Conservation (phyloP, 2,888 invertebrate genomes). For the Lumbricus terrestris region DNA sequence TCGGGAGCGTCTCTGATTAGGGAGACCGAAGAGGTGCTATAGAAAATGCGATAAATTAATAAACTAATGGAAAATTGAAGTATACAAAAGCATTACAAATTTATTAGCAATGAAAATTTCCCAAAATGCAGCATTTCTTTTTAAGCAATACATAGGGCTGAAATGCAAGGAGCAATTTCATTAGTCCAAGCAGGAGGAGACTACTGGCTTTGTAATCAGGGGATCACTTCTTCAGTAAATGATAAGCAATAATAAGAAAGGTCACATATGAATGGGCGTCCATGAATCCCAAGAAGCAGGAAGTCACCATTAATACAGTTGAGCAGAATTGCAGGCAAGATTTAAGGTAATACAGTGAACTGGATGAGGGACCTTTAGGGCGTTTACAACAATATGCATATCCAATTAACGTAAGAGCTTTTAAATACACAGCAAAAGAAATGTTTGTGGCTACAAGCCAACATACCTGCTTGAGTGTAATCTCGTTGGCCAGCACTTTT, state of each 20-base stretch:
- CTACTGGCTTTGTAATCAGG: background rate
- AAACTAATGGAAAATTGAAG: background rate
- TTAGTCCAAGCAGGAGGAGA: background rate
- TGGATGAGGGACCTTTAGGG: background rate
- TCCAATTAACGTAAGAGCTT: too few relatives aligned
- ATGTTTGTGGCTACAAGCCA: background rate
- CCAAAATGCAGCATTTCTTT: background rate
- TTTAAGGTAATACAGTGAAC: background rate
- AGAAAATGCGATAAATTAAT: too few relatives aligned
- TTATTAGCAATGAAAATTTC: background rate
- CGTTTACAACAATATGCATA: background rate
- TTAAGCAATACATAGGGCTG: background rate
- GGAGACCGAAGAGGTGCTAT: too few relatives aligned
- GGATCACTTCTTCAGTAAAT: background rate
- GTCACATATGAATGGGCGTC: background rate
- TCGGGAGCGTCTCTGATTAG: too few relatives aligned
- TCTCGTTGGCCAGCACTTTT: constrained; percentile 61
- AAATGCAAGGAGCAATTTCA: background rate
- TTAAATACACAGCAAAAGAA: background rate
- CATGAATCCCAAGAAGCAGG: background rate
- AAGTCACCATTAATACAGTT: background rate
- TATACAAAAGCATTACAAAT: background rate
- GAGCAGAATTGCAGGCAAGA: background rate
- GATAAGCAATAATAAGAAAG: background rate
- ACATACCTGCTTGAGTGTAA: constrained; percentile 60